Base-by-base conservation (phyloP, 2,113 vertebrate species). In the Mirza zaza region DNA sequence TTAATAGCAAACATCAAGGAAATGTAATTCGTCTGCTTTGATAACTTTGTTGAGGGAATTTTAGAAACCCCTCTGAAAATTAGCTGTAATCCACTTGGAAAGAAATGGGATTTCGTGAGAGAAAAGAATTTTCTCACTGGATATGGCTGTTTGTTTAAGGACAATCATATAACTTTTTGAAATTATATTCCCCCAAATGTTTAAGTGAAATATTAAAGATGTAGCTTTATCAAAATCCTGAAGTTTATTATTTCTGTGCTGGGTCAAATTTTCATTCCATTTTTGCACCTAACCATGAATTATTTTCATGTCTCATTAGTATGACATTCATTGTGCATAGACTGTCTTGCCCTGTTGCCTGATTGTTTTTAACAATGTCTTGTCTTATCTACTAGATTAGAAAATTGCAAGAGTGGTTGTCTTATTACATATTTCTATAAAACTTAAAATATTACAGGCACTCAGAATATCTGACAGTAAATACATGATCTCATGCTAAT, bases 1-100 rank as follows among this genome's bases (percentile, higher is more conserved):
- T 97, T 98, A 98, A 99, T 98, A 98, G 97, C 98, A 98, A 98
- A 98, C 98, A 98, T 98, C 95, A 98, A 98, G 98, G 84, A 96
- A 98, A 94, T 98, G 92, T 86, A 97, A 98, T 98, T 98, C 63
- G 57, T 98, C 97, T 98, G 95, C 90, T 97, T 90, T 98, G 98
- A 98, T 98, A 98, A 94, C 87, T 98, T 98, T 98, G 94, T 90
- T 96, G 95, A 98, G 91, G 77, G 97, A 91, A 63, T 95, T 97
- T 98, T 96, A 98, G 96, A 98, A 97, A 97, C 21, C 81, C 86
- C 82, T 96, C 96, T 98, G 93, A 97, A 95, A 92, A 98, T 97
- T 94, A 96, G 90, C 61, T 91, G 3, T 80, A 97, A 97, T 97
- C 94, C 32, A 57, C 73, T 97, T 93, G 91, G 70, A 10, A 91